Conservation (phyloP, 1,140 invertebrate genomes). For the Lasioglossum albipes region DNA sequence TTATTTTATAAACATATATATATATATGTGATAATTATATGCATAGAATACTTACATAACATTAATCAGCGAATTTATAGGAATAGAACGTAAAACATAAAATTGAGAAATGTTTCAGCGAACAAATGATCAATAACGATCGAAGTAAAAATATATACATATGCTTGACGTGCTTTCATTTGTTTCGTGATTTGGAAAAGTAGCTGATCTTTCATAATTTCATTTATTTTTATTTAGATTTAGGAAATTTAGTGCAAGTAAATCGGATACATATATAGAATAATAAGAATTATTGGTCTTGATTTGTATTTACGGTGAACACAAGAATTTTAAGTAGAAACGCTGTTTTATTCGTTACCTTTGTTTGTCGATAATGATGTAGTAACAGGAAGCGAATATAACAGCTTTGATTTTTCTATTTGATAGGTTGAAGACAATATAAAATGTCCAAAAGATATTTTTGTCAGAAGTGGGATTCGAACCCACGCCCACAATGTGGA, state of each 20-base stretch:
- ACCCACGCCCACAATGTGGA: constrained; percentile 93
- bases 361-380: background rate
- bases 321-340: too few species aligned
- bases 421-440: background rate
- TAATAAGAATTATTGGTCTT: background rate
- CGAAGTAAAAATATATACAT: background rate
- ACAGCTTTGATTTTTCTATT: background rate
- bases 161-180: background rate
- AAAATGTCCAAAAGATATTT: constrained; percentile 64
- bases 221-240: background rate
- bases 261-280: rapidly evolving
- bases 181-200: background rate
- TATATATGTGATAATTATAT: background rate
- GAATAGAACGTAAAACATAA: background rate
- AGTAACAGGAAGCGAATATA: background rate
- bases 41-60: background rate
- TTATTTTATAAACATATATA: background rate
- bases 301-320: too few species aligned
- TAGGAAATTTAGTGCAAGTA: background rate
- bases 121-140: background rate
- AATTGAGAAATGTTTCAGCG: background rate
- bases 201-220: background rate
- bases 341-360: background rate
- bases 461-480: constrained; percentile 93
- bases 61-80: background rate